These are phyloP conservation scores for Tachuris rubrigastra DNA, from an alignment of 2,113 vertebrate genomes.

Conservation along the genomic window DNA sequence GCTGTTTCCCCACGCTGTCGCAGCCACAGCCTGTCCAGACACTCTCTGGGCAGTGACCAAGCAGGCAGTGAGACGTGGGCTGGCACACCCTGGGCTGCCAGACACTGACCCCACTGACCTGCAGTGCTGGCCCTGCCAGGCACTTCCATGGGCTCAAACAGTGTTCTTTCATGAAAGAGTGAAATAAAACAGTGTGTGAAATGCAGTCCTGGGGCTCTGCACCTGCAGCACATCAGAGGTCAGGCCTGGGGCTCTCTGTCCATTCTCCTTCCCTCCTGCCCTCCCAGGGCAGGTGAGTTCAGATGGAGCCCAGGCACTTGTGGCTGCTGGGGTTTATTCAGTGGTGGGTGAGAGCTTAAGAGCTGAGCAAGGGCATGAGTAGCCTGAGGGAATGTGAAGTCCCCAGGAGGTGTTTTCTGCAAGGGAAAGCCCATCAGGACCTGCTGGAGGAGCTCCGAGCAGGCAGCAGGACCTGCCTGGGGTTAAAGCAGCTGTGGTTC, in stretches of 20 bases:
- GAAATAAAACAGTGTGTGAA: neutral
- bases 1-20: rapidly evolving
- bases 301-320: neutral
- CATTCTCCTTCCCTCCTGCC: neutral
- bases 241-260: neutral
- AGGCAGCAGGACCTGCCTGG: neutral
- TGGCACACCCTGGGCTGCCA: neutral
- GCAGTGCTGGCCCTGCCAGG: neutral
- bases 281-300: neutral
- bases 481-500: neutral
- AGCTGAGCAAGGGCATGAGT: neutral
- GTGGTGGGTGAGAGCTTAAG: rapidly evolving
- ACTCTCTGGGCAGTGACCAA: rapidly evolving
- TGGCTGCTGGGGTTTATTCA: neutral
- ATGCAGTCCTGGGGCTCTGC: neutral
- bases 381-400: neutral
- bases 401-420: neutral
- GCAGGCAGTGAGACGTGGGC: rapidly evolving
- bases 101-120: neutral
- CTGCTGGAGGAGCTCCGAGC: neutral
- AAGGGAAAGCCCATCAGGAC: neutral
- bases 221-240: neutral
- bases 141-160: neutral
- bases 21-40: neutral
- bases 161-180: no score